Conservation (phyloP, 92 coral and sea anemone genomes). For the Pocillopora meandrina region DNA sequence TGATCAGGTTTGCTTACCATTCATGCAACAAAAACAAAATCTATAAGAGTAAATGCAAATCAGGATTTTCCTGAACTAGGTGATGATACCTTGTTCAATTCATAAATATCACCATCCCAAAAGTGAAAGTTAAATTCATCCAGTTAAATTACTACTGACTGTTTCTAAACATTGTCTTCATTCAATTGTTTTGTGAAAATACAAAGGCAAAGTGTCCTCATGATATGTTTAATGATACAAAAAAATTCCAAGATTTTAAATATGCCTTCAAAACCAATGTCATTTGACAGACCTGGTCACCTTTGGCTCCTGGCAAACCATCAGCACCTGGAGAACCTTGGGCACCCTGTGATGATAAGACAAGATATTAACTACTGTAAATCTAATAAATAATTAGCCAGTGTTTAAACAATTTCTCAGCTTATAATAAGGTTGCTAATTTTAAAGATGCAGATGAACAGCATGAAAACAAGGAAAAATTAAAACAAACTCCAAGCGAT, state of each 20-base stretch:
- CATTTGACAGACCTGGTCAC: slow-evolving; percentile 21
- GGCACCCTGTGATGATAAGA: not conserved
- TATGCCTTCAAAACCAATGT: not conserved
- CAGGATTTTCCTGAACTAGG: no score
- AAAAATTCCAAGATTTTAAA: not conserved
- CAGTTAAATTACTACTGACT: no score
- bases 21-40: no score
- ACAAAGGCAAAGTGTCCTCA: no score
- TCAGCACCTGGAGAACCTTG: slow-evolving; percentile 23
- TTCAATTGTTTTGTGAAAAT: no score
- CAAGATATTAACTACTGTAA: no score
- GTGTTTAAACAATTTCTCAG: not conserved
- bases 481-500: not conserved
- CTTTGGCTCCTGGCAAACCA: slow-evolving; percentile 33
- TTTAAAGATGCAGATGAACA: not conserved
- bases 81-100: no score
- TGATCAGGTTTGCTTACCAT: no score
- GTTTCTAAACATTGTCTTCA: no score
- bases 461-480: not conserved
- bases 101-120: no score
- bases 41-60: no score
- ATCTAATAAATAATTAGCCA: not conserved
- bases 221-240: not conserved
- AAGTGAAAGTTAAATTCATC: no score
- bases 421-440: not conserved